Base-by-base conservation (phyloP, 2,113 vertebrate genomes). In the Chaetodon auriga region DNA sequence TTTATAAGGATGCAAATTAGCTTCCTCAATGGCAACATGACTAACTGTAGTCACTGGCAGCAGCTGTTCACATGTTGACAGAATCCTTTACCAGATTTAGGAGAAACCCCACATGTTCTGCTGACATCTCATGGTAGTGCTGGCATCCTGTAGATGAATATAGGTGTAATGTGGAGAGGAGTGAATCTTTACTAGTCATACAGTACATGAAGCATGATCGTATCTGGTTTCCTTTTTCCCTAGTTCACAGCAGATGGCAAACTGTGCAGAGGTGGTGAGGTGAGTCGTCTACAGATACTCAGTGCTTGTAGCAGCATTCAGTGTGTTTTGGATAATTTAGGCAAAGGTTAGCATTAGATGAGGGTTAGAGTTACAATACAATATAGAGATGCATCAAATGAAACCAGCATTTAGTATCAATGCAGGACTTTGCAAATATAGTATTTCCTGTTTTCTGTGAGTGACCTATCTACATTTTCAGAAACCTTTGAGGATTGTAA, bases 361-460 rank as follows among this genome's bases (percentile, higher is more conserved):
- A 14, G 19, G 7, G 19, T 60, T 45, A 16, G 6, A 23, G 23
- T 69, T 71, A 7, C 2, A 65, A 4, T 10, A 10, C 7, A n/a
- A 60, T 41, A 66, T 48, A 62, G 5, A 36, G 41, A 25, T 81
- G 66, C 49, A 68, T 65, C 19, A 77, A 6, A 61, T n/a, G 16
- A 41, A 57, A 55, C 49, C 13, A n/a, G 48, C 1, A 1, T 36
- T 63, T 10, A 55, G 16, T 71, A 25, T 69, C 46, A 54, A 38
- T 23, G 41, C 35, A 36, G 36, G 68, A 54, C 8, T 41, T 70
- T 74, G 30, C 23, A 65, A 60, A 81, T 85, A 54, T 16, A 62
- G 36, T 30, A n/a, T 41, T 71, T 74, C 51, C 18, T 46, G 19
- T 49, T n/a, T 68, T 53, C 55, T 43, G 12, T 49, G 48, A 25